A percentile compares a stretch with the other conserved stretches of the same genome.
Conservation (phyloP, 2,797 vertebrate species). For the Notolepis coatsorum region DNA sequence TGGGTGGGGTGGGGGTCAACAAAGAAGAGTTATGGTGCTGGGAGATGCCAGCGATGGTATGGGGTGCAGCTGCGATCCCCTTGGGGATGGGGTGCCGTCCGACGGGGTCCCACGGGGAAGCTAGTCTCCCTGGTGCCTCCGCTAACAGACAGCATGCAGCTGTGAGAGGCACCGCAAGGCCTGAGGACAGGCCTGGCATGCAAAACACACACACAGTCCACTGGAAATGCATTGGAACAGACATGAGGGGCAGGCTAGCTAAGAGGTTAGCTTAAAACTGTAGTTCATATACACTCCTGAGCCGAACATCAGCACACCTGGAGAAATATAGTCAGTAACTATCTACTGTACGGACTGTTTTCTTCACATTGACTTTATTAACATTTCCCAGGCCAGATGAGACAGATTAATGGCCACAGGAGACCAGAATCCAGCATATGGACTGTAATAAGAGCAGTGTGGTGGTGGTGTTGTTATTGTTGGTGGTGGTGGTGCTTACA, state of each 20-base stretch:
- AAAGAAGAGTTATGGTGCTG: constrained; percentile 38
- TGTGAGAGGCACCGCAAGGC: constrained; percentile 35
- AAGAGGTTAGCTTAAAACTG: background rate
- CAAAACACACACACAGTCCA: constrained; percentile 24
- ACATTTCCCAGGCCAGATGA: background rate
- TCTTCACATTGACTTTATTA: background rate
- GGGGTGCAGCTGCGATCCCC: constrained; percentile 58
- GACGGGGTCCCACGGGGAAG: constrained; percentile 31
- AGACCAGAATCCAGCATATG: background rate
- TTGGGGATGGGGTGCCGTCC: constrained; percentile 14
- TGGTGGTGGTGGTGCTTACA: background rate
- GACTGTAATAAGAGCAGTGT: background rate
- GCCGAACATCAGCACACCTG: background rate
- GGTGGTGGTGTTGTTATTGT: background rate
- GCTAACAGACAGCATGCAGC: constrained; percentile 53
- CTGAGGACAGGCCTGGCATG: constrained; percentile 40
- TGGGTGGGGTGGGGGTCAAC: constrained; percentile 18
- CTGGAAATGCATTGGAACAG: background rate
- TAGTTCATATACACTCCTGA: constrained; percentile 11
- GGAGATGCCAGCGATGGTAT: constrained; percentile 31
- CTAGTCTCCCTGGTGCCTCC: constrained; percentile 52
- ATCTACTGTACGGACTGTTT: background rate
- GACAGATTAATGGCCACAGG: background rate
- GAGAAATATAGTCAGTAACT: background rate
- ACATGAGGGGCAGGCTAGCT: background rate